Evolutionary conservation across 2,113 vertebrate genomes (phyloP), one percentile per base, ranked within the genome.

Genomic region (Struthidea cinerea): DNA sequence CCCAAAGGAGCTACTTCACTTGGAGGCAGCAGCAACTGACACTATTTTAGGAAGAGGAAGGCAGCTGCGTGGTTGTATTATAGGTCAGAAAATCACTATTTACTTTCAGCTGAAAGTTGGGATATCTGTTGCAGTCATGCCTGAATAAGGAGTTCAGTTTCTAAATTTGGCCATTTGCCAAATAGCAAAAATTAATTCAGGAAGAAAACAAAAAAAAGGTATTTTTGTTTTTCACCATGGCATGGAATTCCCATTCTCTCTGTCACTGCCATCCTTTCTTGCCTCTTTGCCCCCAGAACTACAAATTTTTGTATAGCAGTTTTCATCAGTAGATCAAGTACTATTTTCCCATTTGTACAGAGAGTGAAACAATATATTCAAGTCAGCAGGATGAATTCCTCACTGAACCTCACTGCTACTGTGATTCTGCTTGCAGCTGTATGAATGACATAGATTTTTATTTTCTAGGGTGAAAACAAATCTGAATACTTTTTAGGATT

Each of bases 401-500:
- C 30, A 20, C 7, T 78, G 14, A 20, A 44, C 42, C 13, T 52
- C 21, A 30, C 42, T 41, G 26, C 41, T 74, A n/a, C 32, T 61
- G 27, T 64, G 28, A 24, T 87, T 33, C 18, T 76, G 28, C 47
- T 64, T 80, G 17, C 27, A 61, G 12, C 47, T 70, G 7, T 77
- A 41, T 11, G 24, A 80, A 61, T 88, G 20, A 90, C 24, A 7
- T 15, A 11, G 1, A 3, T 91, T 95, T 97, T 65, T 97, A 60
- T 97, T 97, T 98, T 97, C 53, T 94, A 99, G 99, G 99, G 99
- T 84, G 99, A 99, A 97, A 99, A 98, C 94, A 98, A 98, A 64
- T 98, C 98, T 15, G 98, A 99, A 76, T 99, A 99, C 96, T 99
- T 99, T 96, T 97, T 99, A 95, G 99, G 99, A 87, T 96, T 99